Conservation (phyloP, 2,888 invertebrate genomes). For the Drosophila kuntzei region DNA sequence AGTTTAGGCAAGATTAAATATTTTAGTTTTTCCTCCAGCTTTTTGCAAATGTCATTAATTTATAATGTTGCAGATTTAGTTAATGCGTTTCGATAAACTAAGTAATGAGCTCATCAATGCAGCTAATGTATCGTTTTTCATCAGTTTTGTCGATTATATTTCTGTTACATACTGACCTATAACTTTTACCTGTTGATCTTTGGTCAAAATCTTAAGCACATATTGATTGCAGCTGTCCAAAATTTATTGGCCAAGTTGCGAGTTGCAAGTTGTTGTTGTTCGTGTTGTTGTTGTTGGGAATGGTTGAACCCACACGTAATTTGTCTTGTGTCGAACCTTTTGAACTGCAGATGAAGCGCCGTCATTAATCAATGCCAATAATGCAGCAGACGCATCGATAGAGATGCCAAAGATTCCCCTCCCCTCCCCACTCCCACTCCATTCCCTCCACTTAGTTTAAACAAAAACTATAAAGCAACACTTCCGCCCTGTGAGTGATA, state of each 20-base stretch:
- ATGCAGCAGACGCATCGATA: constrained; percentile 38
- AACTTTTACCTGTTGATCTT: constrained; percentile 23
- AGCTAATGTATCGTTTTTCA: not conserved
- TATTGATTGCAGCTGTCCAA: constrained; percentile 43
- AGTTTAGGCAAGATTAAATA: too few species aligned
- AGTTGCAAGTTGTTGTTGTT: not conserved
- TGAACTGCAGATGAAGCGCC: constrained; percentile 51
- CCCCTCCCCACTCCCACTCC: not conserved
- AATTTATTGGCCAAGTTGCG: constrained; percentile 30
- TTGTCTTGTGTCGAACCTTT: constrained; percentile 59
- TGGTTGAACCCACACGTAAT: constrained; percentile 31
- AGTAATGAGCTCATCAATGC: not conserved
- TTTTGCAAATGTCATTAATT: not conserved
- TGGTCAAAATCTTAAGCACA: constrained; percentile 41
- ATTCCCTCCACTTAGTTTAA: not conserved
- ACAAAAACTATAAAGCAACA: constrained; percentile 13
- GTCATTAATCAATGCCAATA: constrained; percentile 60
- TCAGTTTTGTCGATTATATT: not conserved
- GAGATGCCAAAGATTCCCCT: constrained; percentile 28
- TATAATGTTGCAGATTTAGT: not conserved
- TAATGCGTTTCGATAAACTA: not conserved
- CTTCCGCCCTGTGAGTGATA: constrained; percentile 31
- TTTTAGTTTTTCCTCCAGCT: not conserved
- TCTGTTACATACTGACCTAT: constrained; percentile 17
- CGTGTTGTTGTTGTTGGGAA: not conserved